Base-by-base conservation (phyloP, 2,888 invertebrate species). In the Agrotis exclamationis region DNA sequence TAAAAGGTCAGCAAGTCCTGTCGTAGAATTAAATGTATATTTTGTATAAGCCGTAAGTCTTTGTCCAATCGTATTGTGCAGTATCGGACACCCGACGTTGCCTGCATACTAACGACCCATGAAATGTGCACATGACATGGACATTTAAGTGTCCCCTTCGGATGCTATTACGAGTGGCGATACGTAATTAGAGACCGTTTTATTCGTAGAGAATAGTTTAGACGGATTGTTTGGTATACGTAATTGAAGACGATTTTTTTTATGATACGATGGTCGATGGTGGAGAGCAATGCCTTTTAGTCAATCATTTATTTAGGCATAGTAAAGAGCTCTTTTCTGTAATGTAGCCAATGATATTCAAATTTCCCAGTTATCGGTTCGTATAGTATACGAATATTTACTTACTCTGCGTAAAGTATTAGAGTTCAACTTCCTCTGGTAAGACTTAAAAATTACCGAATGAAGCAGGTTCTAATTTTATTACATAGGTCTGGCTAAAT, bases 81-180 rank as follows among this genome's bases (percentile, higher is more conserved):
- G 76, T 81, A 85, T 85, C 75, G 65, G 78, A 65, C 76, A 65
- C 82, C 79, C 70, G 75, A 80, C 83, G 74, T 69, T 69, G 57
- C 64, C 75, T 82, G 89, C 87, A 92, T 93, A 90, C 89, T 89
- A 92, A 92, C 87, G 84, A 90, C 76, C 80, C 84, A 81, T 83
- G 86, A 86, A 88, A 86, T 85, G 83, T 85, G 71, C 82, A 77
- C 85, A 80, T 87, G 86, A 82, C 84, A 83, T 80, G 81, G 83
- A 85, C 87, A 85, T 89, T 89, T 81, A 84, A 86, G 86, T 86
- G 85, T 87, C 80, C 79, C 78, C 67, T 82, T 76, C 79, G 70
- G 80, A 72, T 70, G 70, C 74, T 78, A 87, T 87, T 88, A 86
- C 86, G 85, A 70, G 66, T 70, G 33, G 76, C 62, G 62, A 84